phyloP scores from a whole-genome alignment of 2,797 vertebrate species.

The Myripristis jacobus region DNA sequence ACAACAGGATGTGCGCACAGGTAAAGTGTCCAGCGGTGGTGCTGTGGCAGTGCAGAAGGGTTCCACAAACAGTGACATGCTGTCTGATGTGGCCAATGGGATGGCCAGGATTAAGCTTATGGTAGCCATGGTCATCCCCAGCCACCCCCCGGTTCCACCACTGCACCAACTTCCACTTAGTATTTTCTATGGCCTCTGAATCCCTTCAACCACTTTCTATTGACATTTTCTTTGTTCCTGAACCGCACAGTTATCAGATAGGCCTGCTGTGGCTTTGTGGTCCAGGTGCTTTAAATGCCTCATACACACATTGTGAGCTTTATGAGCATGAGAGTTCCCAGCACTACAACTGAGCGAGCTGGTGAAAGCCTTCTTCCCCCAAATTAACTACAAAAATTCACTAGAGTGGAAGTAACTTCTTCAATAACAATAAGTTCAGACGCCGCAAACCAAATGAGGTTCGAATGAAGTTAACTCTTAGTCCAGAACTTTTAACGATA shows the following conservation, averaged over 20 bases:
- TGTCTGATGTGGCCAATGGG: too few relatives aligned
- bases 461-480: constrained; percentile 79
- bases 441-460: constrained; percentile 67
- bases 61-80: too few relatives aligned
- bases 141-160: too few relatives aligned
- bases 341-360: constrained; percentile 21
- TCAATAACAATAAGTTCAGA: constrained; percentile 54
- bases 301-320: constrained; percentile 71
- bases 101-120: too few relatives aligned
- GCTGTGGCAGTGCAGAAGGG: too few relatives aligned
- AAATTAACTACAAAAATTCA: constrained; percentile 66
- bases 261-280: constrained; percentile 61
- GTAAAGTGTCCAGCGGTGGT: too few relatives aligned
- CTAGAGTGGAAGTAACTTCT: constrained; percentile 35
- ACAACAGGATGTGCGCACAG: too few relatives aligned
- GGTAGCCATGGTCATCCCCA: too few relatives aligned
- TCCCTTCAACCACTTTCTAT: constrained; percentile 61
- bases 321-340: constrained; percentile 52
- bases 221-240: constrained; percentile 65
- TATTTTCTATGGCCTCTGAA: constrained; percentile 17
- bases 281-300: constrained; percentile 70
- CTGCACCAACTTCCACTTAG: too few relatives aligned
- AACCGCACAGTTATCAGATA: constrained; percentile 75
- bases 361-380: constrained; percentile 22
- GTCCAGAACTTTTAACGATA: constrained; percentile 84